Conservation (phyloP, 2,888 invertebrate species). For the Acronicta leporina region DNA sequence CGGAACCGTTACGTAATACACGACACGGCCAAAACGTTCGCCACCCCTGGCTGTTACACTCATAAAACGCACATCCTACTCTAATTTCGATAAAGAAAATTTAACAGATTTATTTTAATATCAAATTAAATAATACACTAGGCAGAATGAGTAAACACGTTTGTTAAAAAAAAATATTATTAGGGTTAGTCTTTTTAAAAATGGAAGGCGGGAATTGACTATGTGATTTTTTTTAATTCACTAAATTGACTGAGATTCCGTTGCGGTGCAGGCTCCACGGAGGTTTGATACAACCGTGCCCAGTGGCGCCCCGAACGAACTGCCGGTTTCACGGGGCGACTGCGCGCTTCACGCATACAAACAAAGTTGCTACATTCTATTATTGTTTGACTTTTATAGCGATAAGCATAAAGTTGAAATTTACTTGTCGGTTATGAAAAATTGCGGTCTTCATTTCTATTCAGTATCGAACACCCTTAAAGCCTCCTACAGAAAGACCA, state of each 20-base stretch:
- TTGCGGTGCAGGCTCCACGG: conserved; percentile 56
- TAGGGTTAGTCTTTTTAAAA: conserved; percentile 38
- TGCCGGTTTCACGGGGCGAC: conserved; percentile 72
- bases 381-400: conserved; percentile 53
- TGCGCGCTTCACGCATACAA: conserved; percentile 74
- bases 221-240: conserved; percentile 61
- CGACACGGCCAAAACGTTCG: conserved; percentile 74
- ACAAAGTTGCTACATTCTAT: conserved; percentile 50
- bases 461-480: conserved; percentile 34
- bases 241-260: conserved; percentile 68
- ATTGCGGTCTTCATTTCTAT: conserved; percentile 32
- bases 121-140: conserved; percentile 24
- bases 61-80: conserved; percentile 69
- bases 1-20: conserved; percentile 86
- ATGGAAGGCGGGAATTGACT: conserved; percentile 74
- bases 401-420: conserved; percentile 54
- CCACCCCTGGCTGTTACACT: conserved; percentile 72
- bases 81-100: conserved; percentile 54
- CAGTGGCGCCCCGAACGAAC: conserved; percentile 82
- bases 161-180: conserved; percentile 17
- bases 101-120: conserved; percentile 34
- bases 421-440: conserved; percentile 48
- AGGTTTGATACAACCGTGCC: conserved; percentile 69
- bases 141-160: conserved; percentile 13
- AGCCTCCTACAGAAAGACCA: conserved; percentile 36